Conservation (phyloP, 2,113 vertebrate genomes). For the Pseudois nayaur region DNA sequence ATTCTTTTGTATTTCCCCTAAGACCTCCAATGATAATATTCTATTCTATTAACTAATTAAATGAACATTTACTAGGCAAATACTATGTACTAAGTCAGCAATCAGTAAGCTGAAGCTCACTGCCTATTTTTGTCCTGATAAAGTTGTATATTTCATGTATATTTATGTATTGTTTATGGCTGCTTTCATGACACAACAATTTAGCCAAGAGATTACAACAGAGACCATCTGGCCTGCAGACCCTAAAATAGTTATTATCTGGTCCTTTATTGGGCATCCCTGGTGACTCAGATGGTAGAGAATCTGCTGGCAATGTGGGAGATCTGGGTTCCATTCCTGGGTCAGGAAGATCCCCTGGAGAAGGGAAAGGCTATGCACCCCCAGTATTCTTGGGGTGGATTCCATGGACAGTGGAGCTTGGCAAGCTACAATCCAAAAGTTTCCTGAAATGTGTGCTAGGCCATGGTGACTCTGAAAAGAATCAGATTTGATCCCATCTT, state of each 20-base stretch:
- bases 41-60: not conserved
- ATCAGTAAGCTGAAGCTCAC: not conserved
- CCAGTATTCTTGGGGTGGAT: not conserved
- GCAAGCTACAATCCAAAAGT: not conserved
- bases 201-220: not conserved
- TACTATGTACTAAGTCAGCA: not conserved
- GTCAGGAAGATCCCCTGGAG: not conserved
- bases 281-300: not conserved
- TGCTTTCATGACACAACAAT: not conserved
- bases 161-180: not conserved
- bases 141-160: slow-evolving; percentile 1
- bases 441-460: not conserved
- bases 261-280: not conserved
- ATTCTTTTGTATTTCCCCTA: not conserved
- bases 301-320: not conserved
- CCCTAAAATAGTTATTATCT: not conserved
- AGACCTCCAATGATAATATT: not conserved
- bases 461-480: not conserved
- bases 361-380: not conserved
- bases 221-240: not conserved
- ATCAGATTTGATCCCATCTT: not conserved
- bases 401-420: not conserved
- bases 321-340: not conserved
- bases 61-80: not conserved
- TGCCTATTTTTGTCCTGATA: not conserved